Percentiles rank a stretch among this genome's conserved stretches.
Conservation (phyloP, 2,113 vertebrate genomes). For the Picathartes gymnocephalus region DNA sequence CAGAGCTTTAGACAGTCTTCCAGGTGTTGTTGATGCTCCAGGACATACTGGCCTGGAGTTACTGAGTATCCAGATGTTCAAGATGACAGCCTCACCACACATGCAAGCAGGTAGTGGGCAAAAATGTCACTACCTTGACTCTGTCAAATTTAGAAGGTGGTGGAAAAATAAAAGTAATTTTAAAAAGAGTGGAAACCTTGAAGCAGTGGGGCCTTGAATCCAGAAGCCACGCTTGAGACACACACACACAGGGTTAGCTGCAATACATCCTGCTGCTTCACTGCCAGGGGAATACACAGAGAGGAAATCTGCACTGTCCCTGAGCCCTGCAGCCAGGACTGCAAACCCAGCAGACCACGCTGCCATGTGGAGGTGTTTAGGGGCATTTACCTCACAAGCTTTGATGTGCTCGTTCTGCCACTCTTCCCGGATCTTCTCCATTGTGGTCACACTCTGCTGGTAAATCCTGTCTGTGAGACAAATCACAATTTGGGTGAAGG, state of each 20-base stretch:
- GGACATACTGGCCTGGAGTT: rapidly evolving
- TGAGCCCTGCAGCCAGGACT: neutral
- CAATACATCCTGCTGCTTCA: neutral
- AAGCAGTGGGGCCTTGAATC: neutral
- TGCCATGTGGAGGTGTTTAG: rapidly evolving
- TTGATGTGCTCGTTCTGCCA: constrained; percentile 87
- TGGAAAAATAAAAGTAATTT: neutral
- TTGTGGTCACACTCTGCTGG: constrained; percentile 68
- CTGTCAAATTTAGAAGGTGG: neutral
- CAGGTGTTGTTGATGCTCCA: neutral
- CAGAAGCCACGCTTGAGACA: neutral
- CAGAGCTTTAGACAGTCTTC: neutral
- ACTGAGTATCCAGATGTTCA: neutral
- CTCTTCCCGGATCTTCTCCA: constrained; percentile 84
- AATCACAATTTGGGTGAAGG: neutral
- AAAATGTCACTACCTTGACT: neutral
- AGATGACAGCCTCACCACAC: rapidly evolving
- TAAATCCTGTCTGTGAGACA: constrained; percentile 78
- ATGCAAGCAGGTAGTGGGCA: neutral
- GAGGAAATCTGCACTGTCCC: neutral
- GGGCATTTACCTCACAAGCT: constrained; percentile 82
- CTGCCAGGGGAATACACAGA: neutral
- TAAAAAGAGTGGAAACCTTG: neutral
- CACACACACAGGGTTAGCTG: neutral
- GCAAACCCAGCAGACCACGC: neutral